These are phyloP conservation scores for Camponotus pennsylvanicus DNA, from an alignment of 1,140 invertebrate species.

Conservation along the genomic window DNA sequence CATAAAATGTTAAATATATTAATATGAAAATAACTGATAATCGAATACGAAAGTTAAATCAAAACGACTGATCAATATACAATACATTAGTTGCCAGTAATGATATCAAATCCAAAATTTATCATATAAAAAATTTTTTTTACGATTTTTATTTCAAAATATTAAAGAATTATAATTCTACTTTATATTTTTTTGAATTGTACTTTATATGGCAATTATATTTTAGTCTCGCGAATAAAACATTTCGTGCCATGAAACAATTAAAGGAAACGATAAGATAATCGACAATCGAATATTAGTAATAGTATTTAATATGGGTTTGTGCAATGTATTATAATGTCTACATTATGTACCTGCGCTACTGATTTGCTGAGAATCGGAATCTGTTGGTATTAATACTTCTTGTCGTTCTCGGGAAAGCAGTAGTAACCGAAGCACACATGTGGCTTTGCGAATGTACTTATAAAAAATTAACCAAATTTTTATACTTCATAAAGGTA, in stretches of 20 bases:
- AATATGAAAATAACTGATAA: neutral
- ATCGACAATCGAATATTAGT: constrained; percentile 40
- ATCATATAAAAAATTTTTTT: neutral
- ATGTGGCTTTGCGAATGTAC: constrained; percentile 35
- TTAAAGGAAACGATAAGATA: constrained; percentile 9
- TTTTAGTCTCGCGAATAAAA: constrained; percentile 8
- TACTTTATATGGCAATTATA: constrained; percentile 49
- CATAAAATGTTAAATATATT: neutral
- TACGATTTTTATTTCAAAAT: constrained; percentile 12
- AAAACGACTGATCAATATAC: constrained; percentile 4
- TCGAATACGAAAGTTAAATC: constrained; percentile 7
- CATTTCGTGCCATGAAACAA: constrained; percentile 60
- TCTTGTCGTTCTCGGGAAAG: neutral
- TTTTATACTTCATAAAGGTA: constrained; percentile 83
- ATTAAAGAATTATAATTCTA: constrained; percentile 28
- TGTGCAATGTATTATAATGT: constrained; percentile 68
- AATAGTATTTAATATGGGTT: constrained; percentile 70
- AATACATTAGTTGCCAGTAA: neutral
- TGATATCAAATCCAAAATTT: neutral
- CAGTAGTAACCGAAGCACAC: neutral
- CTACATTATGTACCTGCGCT: constrained; percentile 47
- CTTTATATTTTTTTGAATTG: constrained; percentile 29
- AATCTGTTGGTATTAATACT: neutral
- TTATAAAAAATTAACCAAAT: constrained; percentile 74
- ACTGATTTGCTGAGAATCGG: constrained; percentile 39